Evolutionary conservation across 2,797 vertebrate species (phyloP).

Genomic region (Eospalax fontanierii): DNA sequence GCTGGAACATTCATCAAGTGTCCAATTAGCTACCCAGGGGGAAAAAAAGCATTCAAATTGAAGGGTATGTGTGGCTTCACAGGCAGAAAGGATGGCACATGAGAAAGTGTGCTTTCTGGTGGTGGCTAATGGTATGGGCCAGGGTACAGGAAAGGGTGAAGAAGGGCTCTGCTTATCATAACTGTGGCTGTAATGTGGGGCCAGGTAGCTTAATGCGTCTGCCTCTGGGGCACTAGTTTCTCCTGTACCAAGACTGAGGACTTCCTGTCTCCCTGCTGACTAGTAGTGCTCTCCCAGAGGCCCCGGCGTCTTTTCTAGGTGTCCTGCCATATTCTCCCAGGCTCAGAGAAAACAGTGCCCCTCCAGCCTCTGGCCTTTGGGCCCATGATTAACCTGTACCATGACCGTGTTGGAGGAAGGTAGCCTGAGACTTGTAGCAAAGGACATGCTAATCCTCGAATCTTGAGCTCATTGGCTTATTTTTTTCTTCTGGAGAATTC

Average conservation of each 20-base stretch:
- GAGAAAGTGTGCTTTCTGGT: slow-evolving; percentile 4
- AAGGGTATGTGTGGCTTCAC: slow-evolving; percentile 9
- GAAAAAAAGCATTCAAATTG: slow-evolving; percentile 20
- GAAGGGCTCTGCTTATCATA: not conserved
- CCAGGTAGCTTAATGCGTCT: not conserved
- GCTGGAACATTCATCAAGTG: slow-evolving; percentile 80
- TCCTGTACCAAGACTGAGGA: not conserved
- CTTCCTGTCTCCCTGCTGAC: not conserved
- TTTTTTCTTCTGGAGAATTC: slow-evolving; percentile 41
- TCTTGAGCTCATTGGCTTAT: not conserved
- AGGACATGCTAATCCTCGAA: not conserved
- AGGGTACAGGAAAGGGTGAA: not conserved
- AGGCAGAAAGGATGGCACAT: not conserved
- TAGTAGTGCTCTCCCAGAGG: too few relatives aligned
- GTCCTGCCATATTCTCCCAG: not conserved
- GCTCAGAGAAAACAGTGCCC: not conserved
- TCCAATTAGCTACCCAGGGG: slow-evolving; percentile 74
- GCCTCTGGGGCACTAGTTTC: not conserved
- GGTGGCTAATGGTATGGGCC: not conserved
- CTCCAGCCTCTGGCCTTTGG: not conserved
- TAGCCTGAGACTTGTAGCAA: not conserved
- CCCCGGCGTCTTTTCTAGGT: not conserved
- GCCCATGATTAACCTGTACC: not conserved
- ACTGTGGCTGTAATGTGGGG: not conserved
- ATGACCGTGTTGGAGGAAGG: not conserved